Base-by-base conservation (phyloP, 2,113 vertebrate genomes). In the Chroicocephalus ridibundus region DNA sequence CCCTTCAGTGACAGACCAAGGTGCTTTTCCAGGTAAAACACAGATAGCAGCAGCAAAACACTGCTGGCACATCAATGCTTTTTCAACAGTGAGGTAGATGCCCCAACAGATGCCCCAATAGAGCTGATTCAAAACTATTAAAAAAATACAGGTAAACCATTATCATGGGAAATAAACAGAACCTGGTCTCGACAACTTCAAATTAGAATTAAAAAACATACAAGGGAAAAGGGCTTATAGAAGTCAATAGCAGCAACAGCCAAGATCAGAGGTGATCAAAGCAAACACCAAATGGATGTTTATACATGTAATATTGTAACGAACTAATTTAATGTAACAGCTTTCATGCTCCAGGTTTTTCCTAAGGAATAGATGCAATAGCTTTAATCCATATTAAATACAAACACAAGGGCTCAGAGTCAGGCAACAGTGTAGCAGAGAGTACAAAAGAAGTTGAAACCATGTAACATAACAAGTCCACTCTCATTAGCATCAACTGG, bases 211-310 rank as follows among this genome's bases (percentile, higher is more conserved):
- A 61, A 94, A 89, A 86, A 87, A 78, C 10, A 25, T n/a, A 40
- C 55, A 68, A 60, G 42, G 49, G 36, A 3, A 32, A 86, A 77
- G 58, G 34, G 29, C 34, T 76, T 79, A 47, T 46, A 81, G 52
- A 86, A 89, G 83, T 86, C 81, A 83, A 65, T 20, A 58, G 46
- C 54, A 90, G 51, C 65, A 91, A 84, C 31, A 91, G 54, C 58
- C 66, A 72, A 31, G 84, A 89, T 70, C 89, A 82, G 78, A 90
- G 87, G 93, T 89, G 91, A 94, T 93, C 78, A 90, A 94, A 96
- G 78, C 3, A 85, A 54, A 20, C 65, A 91, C 66, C 58, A 88
- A 95, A 94, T 80, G 51, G 55, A 90, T 93, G 78, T 70, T 95
- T 90, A 91, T 60, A 61, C 89, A 82, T 86, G 93, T 80, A 93